Conservation (phyloP, 2,888 invertebrate genomes). For the Petrophora chlorosata region DNA sequence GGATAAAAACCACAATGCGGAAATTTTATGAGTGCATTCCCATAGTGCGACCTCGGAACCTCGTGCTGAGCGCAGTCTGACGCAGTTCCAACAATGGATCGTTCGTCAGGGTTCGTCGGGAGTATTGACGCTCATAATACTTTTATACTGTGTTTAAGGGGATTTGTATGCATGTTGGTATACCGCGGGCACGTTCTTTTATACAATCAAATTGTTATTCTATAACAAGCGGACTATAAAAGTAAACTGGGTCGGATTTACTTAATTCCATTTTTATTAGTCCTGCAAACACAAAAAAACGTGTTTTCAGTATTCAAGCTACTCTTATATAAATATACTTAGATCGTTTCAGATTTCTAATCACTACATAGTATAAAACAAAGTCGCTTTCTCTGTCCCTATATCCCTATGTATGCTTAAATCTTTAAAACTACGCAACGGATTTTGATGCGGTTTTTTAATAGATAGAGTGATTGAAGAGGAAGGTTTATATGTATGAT, state of each 20-base stretch:
- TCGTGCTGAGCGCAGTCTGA: slow-evolving; percentile 24
- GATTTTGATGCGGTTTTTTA: too few species aligned
- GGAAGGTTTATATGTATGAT: too few species aligned
- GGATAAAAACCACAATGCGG: slow-evolving; percentile 70
- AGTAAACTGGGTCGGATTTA: slow-evolving; percentile 17
- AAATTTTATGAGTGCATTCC: slow-evolving; percentile 73
- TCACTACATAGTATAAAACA: too few species aligned
- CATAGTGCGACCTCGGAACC: slow-evolving; percentile 51
- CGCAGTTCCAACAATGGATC: slow-evolving; percentile 65
- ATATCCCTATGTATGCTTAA: too few species aligned
- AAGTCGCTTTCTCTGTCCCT: too few species aligned
- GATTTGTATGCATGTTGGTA: slow-evolving; percentile 37
- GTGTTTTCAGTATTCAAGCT: too few species aligned
- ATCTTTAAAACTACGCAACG: too few species aligned
- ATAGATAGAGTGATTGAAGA: too few species aligned
- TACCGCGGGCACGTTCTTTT: slow-evolving; percentile 28
- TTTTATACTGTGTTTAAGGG: slow-evolving; percentile 35
- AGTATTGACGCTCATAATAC: slow-evolving; percentile 52
- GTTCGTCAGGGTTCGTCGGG: slow-evolving; percentile 75
- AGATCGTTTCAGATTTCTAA: too few species aligned
- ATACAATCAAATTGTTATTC: slow-evolving; percentile 28
- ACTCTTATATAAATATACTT: too few species aligned
- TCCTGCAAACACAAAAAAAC: too few species aligned
- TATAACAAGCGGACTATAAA: slow-evolving; percentile 21
- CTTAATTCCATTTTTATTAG: background rate